Evolutionary conservation across 2,888 invertebrate genomes (phyloP).

Genomic region (Cataglyphis altisquamis): DNA sequence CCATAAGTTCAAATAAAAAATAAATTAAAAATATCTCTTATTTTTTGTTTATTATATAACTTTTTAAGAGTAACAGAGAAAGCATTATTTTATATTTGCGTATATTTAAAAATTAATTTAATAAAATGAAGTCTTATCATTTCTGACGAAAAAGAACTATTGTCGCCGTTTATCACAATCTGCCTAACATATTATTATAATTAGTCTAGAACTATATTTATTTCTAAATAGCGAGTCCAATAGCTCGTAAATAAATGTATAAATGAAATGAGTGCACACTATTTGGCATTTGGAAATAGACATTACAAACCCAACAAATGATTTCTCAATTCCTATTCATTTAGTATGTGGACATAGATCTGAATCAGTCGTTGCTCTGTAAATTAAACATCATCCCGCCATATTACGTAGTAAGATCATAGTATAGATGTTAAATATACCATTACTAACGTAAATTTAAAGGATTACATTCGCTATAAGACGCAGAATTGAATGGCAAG

Average conservation of each 20-base stretch:
- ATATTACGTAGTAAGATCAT: conserved; percentile 26
- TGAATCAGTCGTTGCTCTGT: conserved; percentile 50
- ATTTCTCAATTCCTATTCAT: conserved; percentile 50
- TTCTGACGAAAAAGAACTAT: conserved; percentile 50
- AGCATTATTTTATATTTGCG: not conserved
- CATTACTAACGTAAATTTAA: conserved; percentile 32
- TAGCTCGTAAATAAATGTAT: conserved; percentile 38
- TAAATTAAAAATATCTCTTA: not conserved
- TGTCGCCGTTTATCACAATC: conserved; percentile 58
- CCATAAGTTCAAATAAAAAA: not conserved
- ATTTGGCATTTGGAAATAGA: conserved; percentile 34
- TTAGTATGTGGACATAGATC: conserved; percentile 17
- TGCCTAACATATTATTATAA: conserved; percentile 49
- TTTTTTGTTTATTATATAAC: not conserved
- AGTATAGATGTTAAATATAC: conserved; percentile 20
- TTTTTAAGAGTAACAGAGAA: not conserved
- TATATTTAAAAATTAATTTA: conserved; percentile 1
- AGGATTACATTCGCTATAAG: conserved; percentile 41
- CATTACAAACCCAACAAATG: conserved; percentile 5
- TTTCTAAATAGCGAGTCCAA: conserved; percentile 43
- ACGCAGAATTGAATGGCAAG: conserved; percentile 56
- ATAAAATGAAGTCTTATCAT: conserved; percentile 30
- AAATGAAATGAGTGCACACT: conserved; percentile 38
- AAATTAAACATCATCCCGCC: conserved; percentile 35
- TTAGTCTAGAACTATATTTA: conserved; percentile 49